phyloP scores from a whole-genome alignment of 2,797 vertebrate species.

The Crenuchus spilurus region DNA sequence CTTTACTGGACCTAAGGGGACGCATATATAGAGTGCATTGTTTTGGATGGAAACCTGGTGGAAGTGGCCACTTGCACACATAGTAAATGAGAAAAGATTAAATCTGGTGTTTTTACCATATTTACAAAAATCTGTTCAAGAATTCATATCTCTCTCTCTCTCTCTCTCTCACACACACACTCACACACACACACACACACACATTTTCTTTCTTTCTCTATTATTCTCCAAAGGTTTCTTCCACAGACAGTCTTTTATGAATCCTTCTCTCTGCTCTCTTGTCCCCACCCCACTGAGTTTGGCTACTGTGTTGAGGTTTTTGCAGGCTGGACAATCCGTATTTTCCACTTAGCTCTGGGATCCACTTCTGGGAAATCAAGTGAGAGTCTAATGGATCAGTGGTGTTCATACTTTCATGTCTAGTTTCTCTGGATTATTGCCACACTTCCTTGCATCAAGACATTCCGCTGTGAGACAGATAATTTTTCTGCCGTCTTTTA shows the following conservation, averaged over 20 bases:
- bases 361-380: constrained; percentile 40
- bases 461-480: constrained; percentile 68
- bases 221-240: not conserved
- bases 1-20: constrained; percentile 38
- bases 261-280: not conserved
- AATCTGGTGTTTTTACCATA: not conserved
- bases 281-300: constrained; percentile 14
- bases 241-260: constrained; percentile 21
- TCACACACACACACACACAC: too few species aligned
- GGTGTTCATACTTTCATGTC: constrained; percentile 58
- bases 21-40: not conserved
- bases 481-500: constrained; percentile 72
- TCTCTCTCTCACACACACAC: too few species aligned
- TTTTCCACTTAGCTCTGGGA: constrained; percentile 57
- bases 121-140: too few species aligned
- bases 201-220: too few species aligned
- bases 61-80: not conserved
- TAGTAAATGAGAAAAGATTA: not conserved
- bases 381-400: constrained; percentile 51
- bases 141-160: too few species aligned
- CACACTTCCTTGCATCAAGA: constrained; percentile 61
- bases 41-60: not conserved
- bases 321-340: constrained; percentile 28
- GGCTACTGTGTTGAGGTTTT: constrained; percentile 27
- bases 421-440: constrained; percentile 64